Percentiles rank a stretch among this genome's conserved stretches.
Conservation (phyloP, 2,113 vertebrate genomes). For the Perca schrenkii region DNA sequence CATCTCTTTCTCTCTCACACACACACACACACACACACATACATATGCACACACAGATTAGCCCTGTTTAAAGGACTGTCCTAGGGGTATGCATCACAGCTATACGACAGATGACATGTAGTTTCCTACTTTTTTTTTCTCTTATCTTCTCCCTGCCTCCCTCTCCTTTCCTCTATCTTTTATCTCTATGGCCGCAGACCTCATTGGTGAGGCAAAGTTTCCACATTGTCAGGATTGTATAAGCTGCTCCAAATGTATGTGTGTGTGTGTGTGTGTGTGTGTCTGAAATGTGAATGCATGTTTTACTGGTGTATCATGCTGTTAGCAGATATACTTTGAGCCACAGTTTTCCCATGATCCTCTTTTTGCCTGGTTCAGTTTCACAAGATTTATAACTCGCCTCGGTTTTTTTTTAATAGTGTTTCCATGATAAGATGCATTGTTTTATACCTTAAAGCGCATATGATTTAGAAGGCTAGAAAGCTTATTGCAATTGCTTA, state of each 20-base stretch:
- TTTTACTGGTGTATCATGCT: conserved; percentile 32
- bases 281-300: conserved; percentile 9
- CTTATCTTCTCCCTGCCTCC: conserved; percentile 27
- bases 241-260: not conserved
- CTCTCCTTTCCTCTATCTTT: conserved; percentile 33
- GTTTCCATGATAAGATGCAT: conserved; percentile 26
- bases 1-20: conserved; percentile 37
- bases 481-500: not conserved
- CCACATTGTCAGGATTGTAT: conserved; percentile 16
- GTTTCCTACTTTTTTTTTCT: conserved; percentile 44
- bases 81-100: conserved; percentile 56
- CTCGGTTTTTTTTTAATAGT: conserved; percentile 43
- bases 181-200: conserved; percentile 45
- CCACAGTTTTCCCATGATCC: conserved; percentile 34
- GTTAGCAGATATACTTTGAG: conserved; percentile 45
- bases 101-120: conserved; percentile 67
- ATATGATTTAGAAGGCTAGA: not conserved
- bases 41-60: conserved; percentile 57
- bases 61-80: conserved; percentile 65
- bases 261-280: not conserved
- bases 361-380: conserved; percentile 28
- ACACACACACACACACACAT: not conserved
- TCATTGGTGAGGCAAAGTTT: conserved; percentile 28
- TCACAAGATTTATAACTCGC: conserved; percentile 47
- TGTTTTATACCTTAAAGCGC: conserved; percentile 42